Evolutionary conservation across 1,140 invertebrate species (phyloP).

Genomic region (Drosophila takahashii): DNA sequence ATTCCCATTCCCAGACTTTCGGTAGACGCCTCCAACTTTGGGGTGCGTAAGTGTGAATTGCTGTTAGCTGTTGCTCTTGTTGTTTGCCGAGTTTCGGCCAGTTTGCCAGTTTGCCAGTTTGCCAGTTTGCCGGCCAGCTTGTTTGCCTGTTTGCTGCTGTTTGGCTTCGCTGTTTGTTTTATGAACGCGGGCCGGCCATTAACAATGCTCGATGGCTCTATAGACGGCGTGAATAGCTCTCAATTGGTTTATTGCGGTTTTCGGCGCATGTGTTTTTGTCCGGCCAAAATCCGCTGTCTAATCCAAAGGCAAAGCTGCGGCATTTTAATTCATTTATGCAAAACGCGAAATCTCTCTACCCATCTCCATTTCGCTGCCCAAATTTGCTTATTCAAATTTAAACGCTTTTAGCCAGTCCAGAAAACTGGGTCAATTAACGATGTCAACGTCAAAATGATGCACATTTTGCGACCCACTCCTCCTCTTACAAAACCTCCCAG

Average conservation of each 20-base stretch:
- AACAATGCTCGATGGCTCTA: constrained; percentile 67
- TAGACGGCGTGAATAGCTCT: constrained; percentile 47
- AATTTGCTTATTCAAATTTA: constrained; percentile 74
- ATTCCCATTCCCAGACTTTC: constrained; percentile 34
- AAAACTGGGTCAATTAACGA: constrained; percentile 74
- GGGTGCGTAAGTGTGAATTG: constrained; percentile 80
- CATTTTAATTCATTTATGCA: constrained; percentile 72
- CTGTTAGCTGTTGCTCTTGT: constrained; percentile 67
- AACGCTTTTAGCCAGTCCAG: constrained; percentile 61
- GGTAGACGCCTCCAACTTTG: constrained; percentile 65
- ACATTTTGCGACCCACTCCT: constrained; percentile 35
- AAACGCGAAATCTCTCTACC: constrained; percentile 27
- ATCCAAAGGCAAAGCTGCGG: constrained; percentile 44
- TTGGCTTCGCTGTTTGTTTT: constrained; percentile 54
- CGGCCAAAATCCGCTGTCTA: constrained; percentile 32
- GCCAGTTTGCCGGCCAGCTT: constrained; percentile 48
- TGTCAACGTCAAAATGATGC: constrained; percentile 61
- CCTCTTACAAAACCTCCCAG: constrained; percentile 3
- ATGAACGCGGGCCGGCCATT: constrained; percentile 63
- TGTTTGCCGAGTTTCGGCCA: constrained; percentile 48
- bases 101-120: constrained; percentile 54
- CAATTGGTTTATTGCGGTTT: constrained; percentile 49
- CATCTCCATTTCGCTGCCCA: constrained; percentile 39
- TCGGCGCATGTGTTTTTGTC: constrained; percentile 56
- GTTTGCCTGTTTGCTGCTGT: constrained; percentile 64